Conservation (phyloP, 2,888 invertebrate genomes). For the Blera fallax region DNA sequence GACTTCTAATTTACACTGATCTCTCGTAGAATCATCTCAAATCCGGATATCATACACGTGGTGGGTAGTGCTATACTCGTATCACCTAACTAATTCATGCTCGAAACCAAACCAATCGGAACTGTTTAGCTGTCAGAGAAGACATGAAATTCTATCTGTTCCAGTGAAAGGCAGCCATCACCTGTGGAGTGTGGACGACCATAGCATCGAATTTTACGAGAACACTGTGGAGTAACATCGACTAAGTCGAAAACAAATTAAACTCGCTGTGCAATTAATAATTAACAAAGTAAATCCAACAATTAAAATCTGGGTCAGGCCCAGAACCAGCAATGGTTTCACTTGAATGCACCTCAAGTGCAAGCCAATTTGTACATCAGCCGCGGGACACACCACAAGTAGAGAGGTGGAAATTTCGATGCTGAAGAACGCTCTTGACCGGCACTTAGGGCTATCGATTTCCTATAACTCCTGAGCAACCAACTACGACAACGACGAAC, state of each 20-base stretch:
- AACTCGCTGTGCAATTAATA: conserved; percentile 1
- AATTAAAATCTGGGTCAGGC: conserved; percentile 51
- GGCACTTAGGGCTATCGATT: conserved; percentile 59
- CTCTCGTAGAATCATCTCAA: background rate
- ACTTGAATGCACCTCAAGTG: conserved; percentile 63
- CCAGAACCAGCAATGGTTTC: conserved; percentile 31
- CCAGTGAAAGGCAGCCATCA: background rate
- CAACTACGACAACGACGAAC: too few species aligned
- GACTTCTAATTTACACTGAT: background rate
- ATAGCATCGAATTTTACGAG: background rate
- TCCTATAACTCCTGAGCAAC: background rate
- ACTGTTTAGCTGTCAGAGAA: background rate
- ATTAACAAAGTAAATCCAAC: conserved; percentile 20
- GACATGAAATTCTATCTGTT: background rate
- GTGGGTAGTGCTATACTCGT: background rate
- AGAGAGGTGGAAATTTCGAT: background rate
- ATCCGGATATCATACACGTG: background rate
- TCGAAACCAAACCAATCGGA: background rate
- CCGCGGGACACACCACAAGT: background rate
- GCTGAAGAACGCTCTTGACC: conserved; percentile 64
- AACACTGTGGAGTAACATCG: background rate
- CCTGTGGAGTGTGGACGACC: background rate
- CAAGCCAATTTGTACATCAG: conserved; percentile 60
- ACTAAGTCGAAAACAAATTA: background rate
- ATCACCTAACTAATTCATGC: background rate